A percentile compares a stretch with the other conserved stretches of the same genome.
Evolutionary conservation across 2,888 invertebrate species (phyloP).

Genomic region (Dorcus hopei): DNA sequence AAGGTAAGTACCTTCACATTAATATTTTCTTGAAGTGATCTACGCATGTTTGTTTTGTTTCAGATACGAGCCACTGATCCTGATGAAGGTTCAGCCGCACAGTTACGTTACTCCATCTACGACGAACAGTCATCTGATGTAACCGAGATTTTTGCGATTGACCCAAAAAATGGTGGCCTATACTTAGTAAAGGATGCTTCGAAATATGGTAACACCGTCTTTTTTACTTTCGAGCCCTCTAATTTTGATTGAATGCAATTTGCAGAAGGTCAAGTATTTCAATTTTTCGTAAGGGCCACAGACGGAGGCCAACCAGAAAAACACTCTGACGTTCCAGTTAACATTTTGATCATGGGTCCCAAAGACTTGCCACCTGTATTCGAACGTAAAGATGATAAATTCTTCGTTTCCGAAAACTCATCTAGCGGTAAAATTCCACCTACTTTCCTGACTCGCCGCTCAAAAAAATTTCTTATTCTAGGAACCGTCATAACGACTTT

Average conservation of each 20-base stretch:
- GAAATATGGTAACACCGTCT: slow-evolving; percentile 44
- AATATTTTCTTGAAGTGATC: background rate
- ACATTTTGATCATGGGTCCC: slow-evolving; percentile 71
- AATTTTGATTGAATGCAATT: slow-evolving; percentile 22
- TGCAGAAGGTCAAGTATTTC: slow-evolving; percentile 73
- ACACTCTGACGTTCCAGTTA: slow-evolving; percentile 78
- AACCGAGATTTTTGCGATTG: slow-evolving; percentile 70
- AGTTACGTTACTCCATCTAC: slow-evolving; percentile 74
- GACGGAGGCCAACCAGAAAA: slow-evolving; percentile 75
- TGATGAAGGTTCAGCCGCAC: slow-evolving; percentile 72
- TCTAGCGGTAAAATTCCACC: slow-evolving; percentile 52
- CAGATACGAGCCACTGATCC: slow-evolving; percentile 64
- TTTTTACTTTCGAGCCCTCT: background rate
- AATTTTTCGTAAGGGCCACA: slow-evolving; percentile 85
- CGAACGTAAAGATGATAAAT: slow-evolving; percentile 69
- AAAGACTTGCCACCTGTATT: slow-evolving; percentile 71
- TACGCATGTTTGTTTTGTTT: background rate
- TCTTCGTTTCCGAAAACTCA: slow-evolving; percentile 78
- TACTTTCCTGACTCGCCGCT: background rate
- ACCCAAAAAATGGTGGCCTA: slow-evolving; percentile 71
- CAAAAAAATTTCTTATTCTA: slow-evolving; percentile 30
- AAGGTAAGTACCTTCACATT: slow-evolving; percentile 48
- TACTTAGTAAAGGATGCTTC: slow-evolving; percentile 62
- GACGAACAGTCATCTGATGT: slow-evolving; percentile 61
- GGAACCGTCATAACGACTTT: slow-evolving; percentile 67